Conservation (phyloP, 2,113 vertebrate genomes). For the Thunnus maccoyii region DNA sequence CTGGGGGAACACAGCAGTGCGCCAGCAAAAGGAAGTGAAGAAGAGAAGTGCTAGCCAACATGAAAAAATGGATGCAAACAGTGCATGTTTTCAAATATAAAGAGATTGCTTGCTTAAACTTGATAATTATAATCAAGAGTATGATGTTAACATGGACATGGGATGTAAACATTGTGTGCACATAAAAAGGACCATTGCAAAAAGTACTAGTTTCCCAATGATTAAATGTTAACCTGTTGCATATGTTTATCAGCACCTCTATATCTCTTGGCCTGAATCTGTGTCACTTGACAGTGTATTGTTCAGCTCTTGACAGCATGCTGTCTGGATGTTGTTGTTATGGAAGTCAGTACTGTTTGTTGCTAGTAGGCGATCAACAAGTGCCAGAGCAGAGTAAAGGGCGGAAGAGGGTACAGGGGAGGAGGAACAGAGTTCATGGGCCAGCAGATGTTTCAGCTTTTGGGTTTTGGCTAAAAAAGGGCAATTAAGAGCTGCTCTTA, state of each 20-base stretch:
- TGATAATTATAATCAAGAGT: too few species aligned
- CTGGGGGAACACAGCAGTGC: too few species aligned
- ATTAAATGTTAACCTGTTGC: slow-evolving; percentile 14
- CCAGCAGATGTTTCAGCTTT: slow-evolving; percentile 87
- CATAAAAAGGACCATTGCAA: too few species aligned
- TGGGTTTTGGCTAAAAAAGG: slow-evolving; percentile 84
- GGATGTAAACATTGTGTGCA: too few species aligned
- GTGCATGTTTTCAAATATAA: not conserved
- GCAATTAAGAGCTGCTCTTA: slow-evolving; percentile 85
- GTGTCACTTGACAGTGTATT: not conserved
- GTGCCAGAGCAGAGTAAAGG: slow-evolving; percentile 46
- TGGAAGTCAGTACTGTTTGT: slow-evolving; percentile 9
- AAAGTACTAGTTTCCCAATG: not conserved
- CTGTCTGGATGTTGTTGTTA: slow-evolving; percentile 39
- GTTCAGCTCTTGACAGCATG: not conserved
- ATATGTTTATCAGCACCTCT: not conserved
- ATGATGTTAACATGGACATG: too few species aligned
- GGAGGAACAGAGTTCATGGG: slow-evolving; percentile 53
- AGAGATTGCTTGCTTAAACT: too few species aligned
- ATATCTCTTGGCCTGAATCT: too few species aligned
- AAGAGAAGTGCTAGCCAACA: not conserved
- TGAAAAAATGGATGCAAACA: slow-evolving; percentile 1
- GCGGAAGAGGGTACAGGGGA: slow-evolving; percentile 49
- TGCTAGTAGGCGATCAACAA: slow-evolving; percentile 24
- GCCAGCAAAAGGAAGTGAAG: not conserved